phyloP scores from a whole-genome alignment of 2,113 vertebrate genomes.

The Rafetus swinhoei region DNA sequence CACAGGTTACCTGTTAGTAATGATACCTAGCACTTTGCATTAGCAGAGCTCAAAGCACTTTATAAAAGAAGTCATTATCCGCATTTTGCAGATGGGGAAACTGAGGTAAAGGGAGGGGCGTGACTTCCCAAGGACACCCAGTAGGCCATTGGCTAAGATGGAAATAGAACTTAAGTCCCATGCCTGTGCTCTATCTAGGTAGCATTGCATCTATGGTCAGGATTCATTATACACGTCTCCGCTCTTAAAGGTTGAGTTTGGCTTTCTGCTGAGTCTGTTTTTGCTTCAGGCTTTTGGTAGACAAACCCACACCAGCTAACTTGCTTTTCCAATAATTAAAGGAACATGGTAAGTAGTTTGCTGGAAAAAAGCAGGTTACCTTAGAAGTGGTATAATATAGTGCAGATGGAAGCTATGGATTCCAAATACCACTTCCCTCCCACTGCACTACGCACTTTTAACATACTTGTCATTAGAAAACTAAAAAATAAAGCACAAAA shows the following conservation, averaged over 20 bases:
- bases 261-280: not conserved
- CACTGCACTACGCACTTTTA: constrained; percentile 12
- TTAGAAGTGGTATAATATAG: constrained; percentile 33
- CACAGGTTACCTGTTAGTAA: not conserved
- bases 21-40: not conserved
- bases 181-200: not conserved
- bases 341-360: not conserved
- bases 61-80: not conserved
- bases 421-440: constrained; percentile 1
- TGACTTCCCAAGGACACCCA: not conserved
- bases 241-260: not conserved
- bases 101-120: not conserved
- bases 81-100: not conserved
- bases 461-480: constrained; percentile 30
- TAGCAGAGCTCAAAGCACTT: not conserved
- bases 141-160: not conserved
- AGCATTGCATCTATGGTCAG: not conserved
- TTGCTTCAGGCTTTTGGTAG: not conserved
- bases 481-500: not conserved
- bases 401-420: constrained; percentile 45
- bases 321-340: constrained; percentile 22
- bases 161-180: not conserved
- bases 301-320: not conserved
- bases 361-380: constrained; percentile 30
- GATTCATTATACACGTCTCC: not conserved